A percentile compares a stretch with the other conserved stretches of the same genome.
phyloP scores from a whole-genome alignment of 2,797 vertebrate species.

The Thamnophis elegans region DNA sequence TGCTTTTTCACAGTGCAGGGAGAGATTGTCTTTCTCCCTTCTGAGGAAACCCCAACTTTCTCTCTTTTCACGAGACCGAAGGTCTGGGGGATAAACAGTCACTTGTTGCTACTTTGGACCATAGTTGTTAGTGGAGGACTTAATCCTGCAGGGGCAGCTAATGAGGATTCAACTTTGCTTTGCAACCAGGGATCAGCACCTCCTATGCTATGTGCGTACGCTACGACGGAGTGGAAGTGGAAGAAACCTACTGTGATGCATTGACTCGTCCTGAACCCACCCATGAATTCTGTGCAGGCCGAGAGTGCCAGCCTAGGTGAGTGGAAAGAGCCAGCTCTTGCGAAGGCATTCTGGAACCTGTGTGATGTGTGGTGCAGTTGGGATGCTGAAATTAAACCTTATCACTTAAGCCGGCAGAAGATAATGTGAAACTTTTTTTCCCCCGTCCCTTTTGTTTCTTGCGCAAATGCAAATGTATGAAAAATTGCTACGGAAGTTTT shows the following conservation, averaged over 20 bases:
- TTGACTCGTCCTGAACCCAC: conserved; percentile 84
- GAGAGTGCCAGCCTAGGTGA: conserved; percentile 87
- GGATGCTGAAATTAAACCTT: neutral
- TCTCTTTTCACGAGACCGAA: neutral
- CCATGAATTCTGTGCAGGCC: conserved; percentile 85
- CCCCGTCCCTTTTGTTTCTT: neutral
- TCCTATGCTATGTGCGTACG: conserved; percentile 84
- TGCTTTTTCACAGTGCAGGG: neutral
- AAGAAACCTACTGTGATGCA: conserved; percentile 84
- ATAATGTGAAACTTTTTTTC: neutral
- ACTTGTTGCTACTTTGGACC: neutral
- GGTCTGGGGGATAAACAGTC: neutral
- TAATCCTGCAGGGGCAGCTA: neutral
- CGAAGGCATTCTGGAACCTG: neutral
- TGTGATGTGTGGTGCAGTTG: neutral
- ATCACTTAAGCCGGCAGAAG: neutral
- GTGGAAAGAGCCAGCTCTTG: conserved; percentile 14
- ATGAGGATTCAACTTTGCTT: conserved; percentile 20
- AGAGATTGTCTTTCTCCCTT: neutral
- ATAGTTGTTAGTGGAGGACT: neutral
- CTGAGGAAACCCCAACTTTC: neutral
- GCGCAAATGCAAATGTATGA: neutral
- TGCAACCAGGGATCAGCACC: conserved; percentile 77
- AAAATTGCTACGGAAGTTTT: neutral
- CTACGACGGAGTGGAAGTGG: conserved; percentile 86